These are phyloP conservation scores for Dipodomys ordii DNA, from an alignment of 2,113 vertebrate genomes.

Conservation along the genomic window DNA sequence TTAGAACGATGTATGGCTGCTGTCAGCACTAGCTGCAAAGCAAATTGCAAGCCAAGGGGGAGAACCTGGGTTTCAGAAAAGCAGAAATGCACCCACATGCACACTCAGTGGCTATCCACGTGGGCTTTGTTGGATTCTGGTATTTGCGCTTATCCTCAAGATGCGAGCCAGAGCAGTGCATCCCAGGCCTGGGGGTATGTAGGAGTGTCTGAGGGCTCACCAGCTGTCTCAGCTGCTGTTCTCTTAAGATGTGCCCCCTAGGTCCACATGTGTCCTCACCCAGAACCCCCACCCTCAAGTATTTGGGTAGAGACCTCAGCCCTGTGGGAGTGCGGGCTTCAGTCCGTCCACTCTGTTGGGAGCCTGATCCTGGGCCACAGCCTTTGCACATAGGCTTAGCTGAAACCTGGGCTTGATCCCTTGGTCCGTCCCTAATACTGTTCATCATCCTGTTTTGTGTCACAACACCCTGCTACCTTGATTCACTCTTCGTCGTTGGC, in stretches of 20 bases:
- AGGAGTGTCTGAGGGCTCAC: not conserved
- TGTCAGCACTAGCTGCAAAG: slow-evolving; percentile 98
- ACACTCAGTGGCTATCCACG: not conserved
- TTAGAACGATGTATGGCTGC: slow-evolving; percentile 93
- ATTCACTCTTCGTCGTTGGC: slow-evolving; percentile 99
- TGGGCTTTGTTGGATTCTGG: too few species aligned
- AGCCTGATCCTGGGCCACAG: not conserved
- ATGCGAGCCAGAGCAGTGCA: not conserved
- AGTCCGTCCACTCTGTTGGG: not conserved
- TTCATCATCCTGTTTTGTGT: slow-evolving; percentile 99
- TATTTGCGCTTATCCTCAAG: not conserved
- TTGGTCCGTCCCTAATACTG: slow-evolving; percentile 97
- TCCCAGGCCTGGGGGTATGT: not conserved
- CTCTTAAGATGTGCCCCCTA: not conserved
- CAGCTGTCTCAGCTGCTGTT: not conserved
- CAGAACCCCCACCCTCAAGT: not conserved
- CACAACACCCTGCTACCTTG: slow-evolving; percentile 99
- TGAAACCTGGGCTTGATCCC: slow-evolving; percentile 95
- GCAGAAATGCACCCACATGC: slow-evolving; percentile 81
- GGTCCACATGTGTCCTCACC: not conserved
- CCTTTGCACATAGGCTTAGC: slow-evolving; percentile 83
- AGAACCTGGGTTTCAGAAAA: slow-evolving; percentile 95
- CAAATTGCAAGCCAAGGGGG: slow-evolving; percentile 93
- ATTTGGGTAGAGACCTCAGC: not conserved
- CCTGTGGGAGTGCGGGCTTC: not conserved